phyloP scores from a whole-genome alignment of 2,113 vertebrate species.

The Ammospiza caudacuta region DNA sequence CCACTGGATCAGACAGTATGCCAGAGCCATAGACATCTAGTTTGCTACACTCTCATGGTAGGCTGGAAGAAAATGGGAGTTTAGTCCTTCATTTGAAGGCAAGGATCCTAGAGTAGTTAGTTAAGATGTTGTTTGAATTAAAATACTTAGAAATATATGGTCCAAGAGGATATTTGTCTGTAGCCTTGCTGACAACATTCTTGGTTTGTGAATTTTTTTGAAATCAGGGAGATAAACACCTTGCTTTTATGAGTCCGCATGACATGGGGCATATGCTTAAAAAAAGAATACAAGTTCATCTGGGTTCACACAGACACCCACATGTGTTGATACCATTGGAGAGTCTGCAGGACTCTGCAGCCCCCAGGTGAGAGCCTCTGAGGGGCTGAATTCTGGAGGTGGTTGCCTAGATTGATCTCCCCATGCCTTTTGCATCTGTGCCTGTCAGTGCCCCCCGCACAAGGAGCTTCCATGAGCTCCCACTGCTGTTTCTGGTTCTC shows the following conservation, averaged over 20 bases:
- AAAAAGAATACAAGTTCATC: neutral
- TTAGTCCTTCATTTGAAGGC: neutral
- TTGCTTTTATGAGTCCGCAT: neutral
- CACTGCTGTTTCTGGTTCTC: neutral
- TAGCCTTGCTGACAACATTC: neutral
- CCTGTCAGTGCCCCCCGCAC: neutral
- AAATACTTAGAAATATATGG: neutral
- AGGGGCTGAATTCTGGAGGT: neutral
- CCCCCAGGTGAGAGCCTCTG: neutral
- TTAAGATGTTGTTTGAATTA: neutral
- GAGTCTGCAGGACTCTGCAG: neutral
- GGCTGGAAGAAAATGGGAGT: neutral
- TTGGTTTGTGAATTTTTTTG: neutral
- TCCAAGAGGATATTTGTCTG: neutral
- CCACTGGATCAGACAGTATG: neutral
- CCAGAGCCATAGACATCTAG: neutral
- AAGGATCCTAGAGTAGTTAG: neutral
- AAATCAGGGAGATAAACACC: neutral
- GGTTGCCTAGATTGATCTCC: neutral
- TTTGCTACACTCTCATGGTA: neutral
- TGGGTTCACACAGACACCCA: neutral
- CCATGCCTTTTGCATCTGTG: neutral
- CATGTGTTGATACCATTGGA: rapidly evolving
- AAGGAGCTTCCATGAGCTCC: neutral
- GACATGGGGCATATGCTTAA: neutral